Evolutionary conservation across 2,113 vertebrate genomes (phyloP).

Genomic region (Noturus placidus): DNA sequence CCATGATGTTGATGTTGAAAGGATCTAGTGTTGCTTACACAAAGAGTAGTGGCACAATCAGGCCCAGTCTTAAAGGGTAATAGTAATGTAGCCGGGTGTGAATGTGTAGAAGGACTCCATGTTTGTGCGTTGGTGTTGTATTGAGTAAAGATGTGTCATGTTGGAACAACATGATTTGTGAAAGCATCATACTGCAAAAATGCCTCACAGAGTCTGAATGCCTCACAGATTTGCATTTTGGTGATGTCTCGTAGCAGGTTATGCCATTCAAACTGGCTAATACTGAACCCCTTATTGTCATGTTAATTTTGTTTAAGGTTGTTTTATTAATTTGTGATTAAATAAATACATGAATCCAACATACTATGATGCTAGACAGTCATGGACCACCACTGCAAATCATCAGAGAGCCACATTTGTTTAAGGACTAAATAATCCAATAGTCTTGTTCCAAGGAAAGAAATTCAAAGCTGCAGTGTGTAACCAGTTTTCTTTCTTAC

Average conservation of each 20-base stretch:
- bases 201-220: not conserved
- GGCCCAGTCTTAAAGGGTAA: constrained; percentile 23
- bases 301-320: not conserved
- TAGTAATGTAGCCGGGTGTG: constrained; percentile 15
- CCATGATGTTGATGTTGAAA: not conserved
- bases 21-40: constrained; percentile 18
- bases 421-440: not conserved
- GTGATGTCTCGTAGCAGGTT: not conserved
- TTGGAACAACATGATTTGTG: not conserved
- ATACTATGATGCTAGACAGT: not conserved
- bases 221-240: not conserved
- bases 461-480: not conserved
- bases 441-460: not conserved
- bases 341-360: not conserved
- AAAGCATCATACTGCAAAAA: not conserved
- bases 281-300: not conserved
- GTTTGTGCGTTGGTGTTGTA: not conserved
- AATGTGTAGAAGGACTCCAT: constrained; percentile 14
- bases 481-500: not conserved
- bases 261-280: not conserved
- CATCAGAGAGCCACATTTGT: constrained; percentile 52
- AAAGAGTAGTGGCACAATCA: constrained; percentile 28
- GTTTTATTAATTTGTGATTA: not conserved
- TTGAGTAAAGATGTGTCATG: not conserved
- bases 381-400: not conserved